Percentiles rank a stretch among this genome's conserved stretches.
Conservation (phyloP, 2,888 invertebrate genomes). For the Syritta pipiens region DNA sequence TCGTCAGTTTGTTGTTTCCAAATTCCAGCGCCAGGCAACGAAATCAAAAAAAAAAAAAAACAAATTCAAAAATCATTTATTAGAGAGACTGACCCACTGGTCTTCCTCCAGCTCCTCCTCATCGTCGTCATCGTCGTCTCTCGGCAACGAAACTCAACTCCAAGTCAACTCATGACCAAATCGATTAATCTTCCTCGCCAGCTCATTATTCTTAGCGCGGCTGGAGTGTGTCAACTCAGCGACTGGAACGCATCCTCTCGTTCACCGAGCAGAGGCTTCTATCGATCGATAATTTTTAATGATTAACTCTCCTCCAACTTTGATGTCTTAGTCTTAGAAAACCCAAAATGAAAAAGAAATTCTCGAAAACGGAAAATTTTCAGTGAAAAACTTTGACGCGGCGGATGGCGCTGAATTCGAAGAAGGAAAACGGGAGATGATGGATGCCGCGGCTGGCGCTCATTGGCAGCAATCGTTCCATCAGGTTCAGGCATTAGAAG, state of each 20-base stretch:
- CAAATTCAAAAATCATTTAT: conserved; percentile 62
- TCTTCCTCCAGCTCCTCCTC: conserved; percentile 30
- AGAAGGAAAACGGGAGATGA: conserved; percentile 47
- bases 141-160: conserved; percentile 54
- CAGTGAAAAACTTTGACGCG: conserved; percentile 27
- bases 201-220: conserved; percentile 67
- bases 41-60: conserved; percentile 6
- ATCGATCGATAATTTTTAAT: conserved; percentile 68
- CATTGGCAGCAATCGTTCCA: conserved; percentile 68
- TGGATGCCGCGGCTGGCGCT: conserved; percentile 50
- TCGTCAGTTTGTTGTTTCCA: conserved; percentile 40
- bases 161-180: conserved; percentile 66
- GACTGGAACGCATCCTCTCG: conserved; percentile 59
- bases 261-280: conserved; percentile 27
- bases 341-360: conserved; percentile 1
- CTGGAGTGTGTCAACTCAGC: conserved; percentile 68
- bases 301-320: conserved; percentile 63
- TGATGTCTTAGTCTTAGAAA: conserved; percentile 67
- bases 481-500: conserved; percentile 45
- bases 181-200: conserved; percentile 67
- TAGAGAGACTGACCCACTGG: conserved; percentile 63
- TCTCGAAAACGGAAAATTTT: conserved; percentile 22
- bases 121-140: background rate
- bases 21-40: conserved; percentile 36
- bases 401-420: conserved; percentile 30